Percentiles rank a stretch among this genome's conserved stretches.
Evolutionary conservation across 2,888 invertebrate species (phyloP).

Genomic region (Tetranychus piercei): DNA sequence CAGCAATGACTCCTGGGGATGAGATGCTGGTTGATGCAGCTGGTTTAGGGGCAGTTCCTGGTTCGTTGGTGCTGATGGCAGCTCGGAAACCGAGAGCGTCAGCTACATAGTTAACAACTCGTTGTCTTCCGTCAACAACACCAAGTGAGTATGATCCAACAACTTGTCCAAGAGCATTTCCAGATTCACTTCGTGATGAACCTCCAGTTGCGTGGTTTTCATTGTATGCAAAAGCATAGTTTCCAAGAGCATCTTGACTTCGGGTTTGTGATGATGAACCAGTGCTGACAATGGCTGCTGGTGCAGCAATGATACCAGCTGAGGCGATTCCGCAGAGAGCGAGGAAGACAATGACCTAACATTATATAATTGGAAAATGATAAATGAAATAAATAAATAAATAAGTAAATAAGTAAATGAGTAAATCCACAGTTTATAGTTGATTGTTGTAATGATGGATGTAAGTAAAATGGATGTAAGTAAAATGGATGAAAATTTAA

Average conservation of each 20-base stretch:
- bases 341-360: neutral
- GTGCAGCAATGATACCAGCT: conserved; percentile 1
- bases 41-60: conserved; percentile 22
- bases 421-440: neutral
- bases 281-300: conserved; percentile 18
- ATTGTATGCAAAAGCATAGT: conserved; percentile 28
- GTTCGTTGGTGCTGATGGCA: conserved; percentile 26
- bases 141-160: conserved; percentile 27
- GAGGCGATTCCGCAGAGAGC: neutral
- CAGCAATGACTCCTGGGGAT: neutral
- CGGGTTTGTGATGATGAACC: conserved; percentile 27
- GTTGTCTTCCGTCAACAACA: conserved; percentile 27
- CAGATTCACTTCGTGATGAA: conserved; percentile 27
- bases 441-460: neutral
- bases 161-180: conserved; percentile 24
- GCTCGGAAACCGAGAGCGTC: conserved; percentile 27
- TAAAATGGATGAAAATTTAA: neutral
- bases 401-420: neutral
- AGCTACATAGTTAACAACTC: conserved; percentile 28
- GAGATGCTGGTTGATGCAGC: conserved; percentile 9
- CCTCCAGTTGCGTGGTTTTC: conserved; percentile 27
- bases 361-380: neutral
- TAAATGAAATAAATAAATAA: neutral
- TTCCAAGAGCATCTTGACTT: conserved; percentile 27
- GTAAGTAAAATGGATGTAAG: neutral